Evolutionary conservation across 2,888 invertebrate genomes (phyloP).

Genomic region (Meteorus cinctellus): DNA sequence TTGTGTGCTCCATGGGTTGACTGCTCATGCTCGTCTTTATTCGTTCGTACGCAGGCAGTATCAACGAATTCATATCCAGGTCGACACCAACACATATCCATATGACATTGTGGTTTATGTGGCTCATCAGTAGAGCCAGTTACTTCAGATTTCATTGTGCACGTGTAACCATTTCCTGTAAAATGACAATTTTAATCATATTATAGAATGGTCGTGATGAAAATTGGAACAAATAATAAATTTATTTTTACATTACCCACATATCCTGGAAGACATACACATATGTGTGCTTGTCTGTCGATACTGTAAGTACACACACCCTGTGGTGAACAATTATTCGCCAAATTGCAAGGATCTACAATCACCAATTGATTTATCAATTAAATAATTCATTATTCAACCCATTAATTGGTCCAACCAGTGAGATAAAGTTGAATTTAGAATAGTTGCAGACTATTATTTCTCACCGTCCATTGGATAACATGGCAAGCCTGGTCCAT

Average conservation of each 20-base stretch:
- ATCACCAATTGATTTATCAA: constrained; percentile 9
- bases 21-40: constrained; percentile 43
- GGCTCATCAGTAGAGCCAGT: constrained; percentile 56
- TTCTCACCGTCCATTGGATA: constrained; percentile 59
- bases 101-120: constrained; percentile 70
- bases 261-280: constrained; percentile 75
- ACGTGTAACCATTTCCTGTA: constrained; percentile 74
- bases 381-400: background rate
- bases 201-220: constrained; percentile 6
- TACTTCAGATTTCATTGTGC: constrained; percentile 64
- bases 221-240: constrained; percentile 23
- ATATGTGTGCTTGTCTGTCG: constrained; percentile 70
- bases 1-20: constrained; percentile 33
- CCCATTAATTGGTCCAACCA: too few relatives aligned
- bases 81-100: constrained; percentile 78
- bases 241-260: constrained; percentile 72
- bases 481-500: constrained; percentile 52
- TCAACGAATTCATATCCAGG: constrained; percentile 73
- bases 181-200: constrained; percentile 39
- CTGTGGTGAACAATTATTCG: constrained; percentile 77
- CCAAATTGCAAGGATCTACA: constrained; percentile 73
- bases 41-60: constrained; percentile 60
- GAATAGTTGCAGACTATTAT: background rate
- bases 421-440: too few relatives aligned
- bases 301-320: constrained; percentile 73